Conservation (phyloP, 2,888 invertebrate genomes). For the Choreutis nemorana region DNA sequence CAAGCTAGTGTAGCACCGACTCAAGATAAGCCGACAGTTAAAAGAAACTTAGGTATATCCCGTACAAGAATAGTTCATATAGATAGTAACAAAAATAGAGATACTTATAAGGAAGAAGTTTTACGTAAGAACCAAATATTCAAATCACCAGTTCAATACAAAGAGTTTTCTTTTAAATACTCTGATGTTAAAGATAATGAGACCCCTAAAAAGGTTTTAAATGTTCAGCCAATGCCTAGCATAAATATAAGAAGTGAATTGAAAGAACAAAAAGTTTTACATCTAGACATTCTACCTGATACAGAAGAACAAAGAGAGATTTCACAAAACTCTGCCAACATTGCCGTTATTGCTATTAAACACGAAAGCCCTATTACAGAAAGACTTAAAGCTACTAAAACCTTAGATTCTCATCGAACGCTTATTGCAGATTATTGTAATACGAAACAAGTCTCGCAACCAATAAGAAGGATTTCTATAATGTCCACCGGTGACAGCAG, state of each 20-base stretch:
- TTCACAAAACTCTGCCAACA: conserved; percentile 23
- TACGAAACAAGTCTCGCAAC: no score
- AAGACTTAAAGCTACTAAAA: neutral
- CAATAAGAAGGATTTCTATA: conserved; percentile 35
- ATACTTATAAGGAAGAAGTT: conserved; percentile 19
- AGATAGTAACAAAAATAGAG: conserved; percentile 22
- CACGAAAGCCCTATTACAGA: conserved; percentile 17
- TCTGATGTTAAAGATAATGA: conserved; percentile 22
- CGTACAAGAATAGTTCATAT: conserved; percentile 38
- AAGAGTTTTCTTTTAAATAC: conserved; percentile 37
- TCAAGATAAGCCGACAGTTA: conserved; percentile 19
- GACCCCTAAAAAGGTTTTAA: conserved; percentile 22
- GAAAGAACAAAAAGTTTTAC: conserved; percentile 54
- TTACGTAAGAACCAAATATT: conserved; percentile 23
- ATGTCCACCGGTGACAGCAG: conserved; percentile 44
- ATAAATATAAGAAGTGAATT: conserved; percentile 59
- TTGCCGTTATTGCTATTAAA: conserved; percentile 32
- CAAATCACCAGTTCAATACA: conserved; percentile 32
- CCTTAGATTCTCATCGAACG: no score
- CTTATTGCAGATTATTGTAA: no score
- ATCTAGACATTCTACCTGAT: conserved; percentile 54
- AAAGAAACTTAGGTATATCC: conserved; percentile 32
- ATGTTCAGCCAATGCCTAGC: conserved; percentile 55
- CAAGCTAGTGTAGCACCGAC: conserved; percentile 20
- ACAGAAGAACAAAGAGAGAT: conserved; percentile 14